Base-by-base conservation (phyloP, 2,797 vertebrate species). In the Micropoecilia bifurca region DNA sequence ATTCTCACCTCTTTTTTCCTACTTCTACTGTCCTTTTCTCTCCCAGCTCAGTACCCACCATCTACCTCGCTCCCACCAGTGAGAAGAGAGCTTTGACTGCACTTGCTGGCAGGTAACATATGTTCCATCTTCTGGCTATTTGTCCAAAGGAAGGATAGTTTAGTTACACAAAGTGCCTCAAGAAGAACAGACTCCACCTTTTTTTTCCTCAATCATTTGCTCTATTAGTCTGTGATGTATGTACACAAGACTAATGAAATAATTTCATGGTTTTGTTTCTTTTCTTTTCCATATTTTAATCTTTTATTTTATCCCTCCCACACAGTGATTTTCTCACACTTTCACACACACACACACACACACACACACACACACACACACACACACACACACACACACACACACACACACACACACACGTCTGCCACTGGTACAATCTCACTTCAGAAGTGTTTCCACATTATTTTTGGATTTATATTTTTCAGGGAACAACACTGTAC, bases 91-190 rank as follows among this genome's bases (percentile, higher is more conserved):
- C 53, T 75, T 71, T 78, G 57, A 74, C 74, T 78, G 72, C 69
- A 59, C 71, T 28, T 43, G 46, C 76, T 83, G 86, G 88, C 80
- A 92, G 86, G 86, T 89, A 80, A 74, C 85, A 85, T 77, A 86
- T 83, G 83, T 81, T 45, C 0, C 46, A 61, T 53, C 57, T 81
- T 77, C 63, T 25, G 71, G 39, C 39, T 78, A 74, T 57, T 84
- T 3, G 2, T 72, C 76, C 53, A n/a, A 13, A 59, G 69, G 53
- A 77, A 82, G 33, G 30, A 75, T 66, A 73, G 13, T 14, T 53
- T 73, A 25, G 73, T 73, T 20, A 43, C 61, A 66, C 39, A 45
- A 20, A 69, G 75, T 48, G 74, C 5, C 74, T 55, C 68, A 43
- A 20, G 74, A 46, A 85, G 30, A 16, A 71, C 39, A 80, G 71